Conservation (phyloP, 64 coral and sea anemone species). For the Montipora capricornis region DNA sequence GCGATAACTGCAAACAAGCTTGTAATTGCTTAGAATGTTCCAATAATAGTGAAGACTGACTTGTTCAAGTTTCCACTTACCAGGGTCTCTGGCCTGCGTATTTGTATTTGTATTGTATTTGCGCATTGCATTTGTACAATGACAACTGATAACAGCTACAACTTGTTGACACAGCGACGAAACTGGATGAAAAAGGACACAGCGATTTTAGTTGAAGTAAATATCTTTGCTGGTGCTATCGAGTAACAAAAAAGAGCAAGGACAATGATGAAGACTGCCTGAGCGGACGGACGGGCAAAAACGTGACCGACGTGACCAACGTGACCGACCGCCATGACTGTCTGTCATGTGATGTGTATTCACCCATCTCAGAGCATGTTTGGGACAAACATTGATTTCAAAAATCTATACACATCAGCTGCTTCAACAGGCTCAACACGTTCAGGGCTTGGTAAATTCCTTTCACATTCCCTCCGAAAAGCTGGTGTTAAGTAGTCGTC, state of each 20-base stretch:
- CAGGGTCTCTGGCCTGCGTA: too few relatives aligned
- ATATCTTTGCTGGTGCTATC: not conserved
- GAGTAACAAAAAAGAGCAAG: not conserved
- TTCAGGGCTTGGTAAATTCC: conserved; percentile 34
- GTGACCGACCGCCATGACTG: too few relatives aligned
- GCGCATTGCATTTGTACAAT: too few relatives aligned
- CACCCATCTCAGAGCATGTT: not conserved
- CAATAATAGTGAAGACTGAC: too few relatives aligned
- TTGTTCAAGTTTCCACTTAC: too few relatives aligned
- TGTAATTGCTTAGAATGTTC: too few relatives aligned
- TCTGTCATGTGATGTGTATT: not conserved
- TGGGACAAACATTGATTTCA: conserved; percentile 34
- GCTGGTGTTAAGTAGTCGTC: conserved; percentile 33
- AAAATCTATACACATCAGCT: conserved; percentile 13
- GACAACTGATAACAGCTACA: too few relatives aligned
- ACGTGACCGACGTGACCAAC: not conserved
- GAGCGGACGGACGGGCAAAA: not conserved
- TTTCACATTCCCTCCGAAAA: conserved; percentile 30
- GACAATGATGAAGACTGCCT: not conserved
- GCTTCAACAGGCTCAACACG: conserved; percentile 29
- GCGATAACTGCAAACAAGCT: too few relatives aligned
- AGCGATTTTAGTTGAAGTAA: not conserved
- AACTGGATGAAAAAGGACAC: not conserved
- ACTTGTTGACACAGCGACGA: not conserved
- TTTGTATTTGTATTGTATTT: too few relatives aligned